phyloP scores from a whole-genome alignment of 2,113 vertebrate genomes.

The Oreochromis tanganicae region DNA sequence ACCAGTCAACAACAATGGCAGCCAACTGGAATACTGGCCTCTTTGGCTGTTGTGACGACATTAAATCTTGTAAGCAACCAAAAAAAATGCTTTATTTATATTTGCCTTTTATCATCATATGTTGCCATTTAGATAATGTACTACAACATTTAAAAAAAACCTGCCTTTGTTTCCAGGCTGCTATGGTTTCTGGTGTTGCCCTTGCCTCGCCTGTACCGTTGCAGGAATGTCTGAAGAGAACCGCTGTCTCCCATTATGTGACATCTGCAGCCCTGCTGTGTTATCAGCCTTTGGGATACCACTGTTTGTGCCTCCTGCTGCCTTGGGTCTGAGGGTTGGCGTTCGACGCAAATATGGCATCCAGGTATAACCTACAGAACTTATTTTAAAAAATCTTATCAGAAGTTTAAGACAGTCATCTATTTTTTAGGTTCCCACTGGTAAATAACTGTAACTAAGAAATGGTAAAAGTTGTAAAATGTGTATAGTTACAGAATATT shows the following conservation, averaged over 20 bases:
- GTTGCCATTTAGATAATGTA: neutral
- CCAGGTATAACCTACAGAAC: conserved; percentile 4
- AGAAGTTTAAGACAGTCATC: rapidly evolving
- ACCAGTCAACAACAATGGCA: neutral
- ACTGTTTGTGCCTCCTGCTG: conserved; percentile 11
- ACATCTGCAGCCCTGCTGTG: conserved; percentile 21
- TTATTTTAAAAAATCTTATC: neutral
- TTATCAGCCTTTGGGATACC: neutral
- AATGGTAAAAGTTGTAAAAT: neutral
- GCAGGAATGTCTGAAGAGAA: conserved; percentile 11
- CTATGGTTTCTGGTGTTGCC: conserved; percentile 56
- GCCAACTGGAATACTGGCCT: conserved; percentile 1
- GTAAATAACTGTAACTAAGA: neutral
- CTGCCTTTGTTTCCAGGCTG: conserved; percentile 23
- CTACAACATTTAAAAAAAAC: neutral
- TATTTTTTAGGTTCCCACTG: too few species aligned
- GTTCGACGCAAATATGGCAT: conserved; percentile 40
- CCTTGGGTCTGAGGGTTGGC: neutral
- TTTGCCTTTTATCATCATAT: neutral
- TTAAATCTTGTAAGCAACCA: conserved; percentile 15
- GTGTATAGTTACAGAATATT: neutral
- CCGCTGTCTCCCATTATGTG: conserved; percentile 44
- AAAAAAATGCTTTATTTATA: rapidly evolving
- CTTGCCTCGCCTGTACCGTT: conserved; percentile 41
- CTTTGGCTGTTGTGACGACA: conserved; percentile 6